Percentiles rank a stretch among this genome's conserved stretches.
phyloP scores from a whole-genome alignment of 1,140 invertebrate genomes.

The Lepidurus apus region DNA sequence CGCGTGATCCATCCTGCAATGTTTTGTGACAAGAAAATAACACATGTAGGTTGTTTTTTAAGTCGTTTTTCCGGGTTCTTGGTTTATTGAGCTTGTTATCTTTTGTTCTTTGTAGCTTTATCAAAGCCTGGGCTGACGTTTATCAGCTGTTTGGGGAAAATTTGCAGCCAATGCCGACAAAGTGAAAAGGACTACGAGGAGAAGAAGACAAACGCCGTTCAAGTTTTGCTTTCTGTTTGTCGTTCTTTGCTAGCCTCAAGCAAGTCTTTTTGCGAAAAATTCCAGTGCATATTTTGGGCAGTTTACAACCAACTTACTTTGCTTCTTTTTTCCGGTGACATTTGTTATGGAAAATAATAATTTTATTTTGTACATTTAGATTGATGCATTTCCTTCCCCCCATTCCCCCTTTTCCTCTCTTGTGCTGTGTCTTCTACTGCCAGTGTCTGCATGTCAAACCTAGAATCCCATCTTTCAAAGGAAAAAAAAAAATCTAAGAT shows the following conservation, averaged over 20 bases:
- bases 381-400: neutral
- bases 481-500: neutral
- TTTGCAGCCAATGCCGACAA: neutral
- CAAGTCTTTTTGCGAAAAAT: conserved; percentile 15
- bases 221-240: conserved; percentile 11
- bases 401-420: neutral
- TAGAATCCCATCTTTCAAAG: neutral
- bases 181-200: neutral
- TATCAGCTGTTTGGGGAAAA: neutral
- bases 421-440: conserved; percentile 2
- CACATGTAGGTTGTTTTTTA: neutral
- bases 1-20: conserved; percentile 35
- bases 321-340: conserved; percentile 9
- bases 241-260: neutral
- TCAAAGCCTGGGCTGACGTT: neutral
- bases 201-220: neutral
- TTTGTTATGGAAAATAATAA: conserved; percentile 20
- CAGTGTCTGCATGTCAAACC: neutral
- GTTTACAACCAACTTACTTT: conserved; percentile 1
- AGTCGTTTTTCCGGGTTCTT: neutral
- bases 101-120: neutral
- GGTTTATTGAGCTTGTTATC: neutral
- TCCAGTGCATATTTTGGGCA: conserved; percentile 22
- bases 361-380: conserved; percentile 22
- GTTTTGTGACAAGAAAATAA: conserved; percentile 27